These are phyloP conservation scores for Hirudo medicinalis DNA, from an alignment of 1,140 invertebrate genomes.

Conservation along the genomic window DNA sequence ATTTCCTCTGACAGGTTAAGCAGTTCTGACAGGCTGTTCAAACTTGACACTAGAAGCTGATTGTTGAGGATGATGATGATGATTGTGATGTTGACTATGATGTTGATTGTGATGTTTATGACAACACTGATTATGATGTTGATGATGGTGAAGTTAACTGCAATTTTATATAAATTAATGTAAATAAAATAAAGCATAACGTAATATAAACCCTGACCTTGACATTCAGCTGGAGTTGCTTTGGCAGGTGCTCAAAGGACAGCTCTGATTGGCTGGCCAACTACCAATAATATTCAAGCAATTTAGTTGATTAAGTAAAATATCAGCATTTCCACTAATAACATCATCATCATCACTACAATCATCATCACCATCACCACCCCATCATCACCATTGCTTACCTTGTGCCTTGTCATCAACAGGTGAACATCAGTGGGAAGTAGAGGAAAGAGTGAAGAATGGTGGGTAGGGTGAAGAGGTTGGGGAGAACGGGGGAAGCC, in stretches of 20 bases:
- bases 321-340: not conserved
- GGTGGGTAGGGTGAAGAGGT: constrained; percentile 54
- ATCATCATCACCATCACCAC: constrained; percentile 8
- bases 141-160: too few relatives aligned
- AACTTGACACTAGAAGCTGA: not conserved
- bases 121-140: not conserved
- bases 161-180: too few relatives aligned
- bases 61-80: too few relatives aligned
- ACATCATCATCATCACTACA: not conserved
- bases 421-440: constrained; percentile 34
- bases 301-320: not conserved
- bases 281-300: not conserved
- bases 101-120: not conserved
- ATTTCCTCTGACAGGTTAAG: not conserved
- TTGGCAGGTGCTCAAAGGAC: not conserved
- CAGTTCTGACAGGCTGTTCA: not conserved
- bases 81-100: too few relatives aligned
- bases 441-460: constrained; percentile 48
- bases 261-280: not conserved
- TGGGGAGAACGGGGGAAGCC: constrained; percentile 46
- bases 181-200: too few relatives aligned
- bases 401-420: constrained; percentile 28
- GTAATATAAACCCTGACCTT: not conserved
- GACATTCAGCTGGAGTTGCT: not conserved
- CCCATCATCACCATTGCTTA: constrained; percentile 6